A percentile compares a stretch with the other conserved stretches of the same genome.
Evolutionary conservation across 2,888 invertebrate species (phyloP).

Genomic region (Rapana venosa): DNA sequence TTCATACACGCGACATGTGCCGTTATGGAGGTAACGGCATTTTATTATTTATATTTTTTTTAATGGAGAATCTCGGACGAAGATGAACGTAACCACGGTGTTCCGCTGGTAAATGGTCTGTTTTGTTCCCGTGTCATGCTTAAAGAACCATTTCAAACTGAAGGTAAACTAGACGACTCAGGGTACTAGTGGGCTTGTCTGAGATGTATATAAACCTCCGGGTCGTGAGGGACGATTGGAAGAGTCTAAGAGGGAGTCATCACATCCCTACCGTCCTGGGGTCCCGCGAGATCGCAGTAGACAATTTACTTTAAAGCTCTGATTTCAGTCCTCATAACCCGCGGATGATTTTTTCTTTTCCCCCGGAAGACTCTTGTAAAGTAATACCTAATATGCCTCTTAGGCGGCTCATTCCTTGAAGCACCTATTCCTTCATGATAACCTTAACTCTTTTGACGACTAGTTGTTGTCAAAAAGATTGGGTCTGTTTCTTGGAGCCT

Average conservation of each 20-base stretch:
- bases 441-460: background rate
- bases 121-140: background rate
- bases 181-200: background rate
- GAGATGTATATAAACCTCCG: background rate
- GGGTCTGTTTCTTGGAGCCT: background rate
- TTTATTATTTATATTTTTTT: background rate
- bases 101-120: conserved; percentile 4
- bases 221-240: background rate
- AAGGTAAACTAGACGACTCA: background rate
- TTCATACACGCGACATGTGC: background rate
- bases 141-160: background rate
- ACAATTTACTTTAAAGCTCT: background rate
- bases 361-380: background rate
- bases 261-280: background rate
- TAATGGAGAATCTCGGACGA: background rate
- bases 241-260: too few relatives aligned
- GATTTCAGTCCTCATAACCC: background rate
- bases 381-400: background rate
- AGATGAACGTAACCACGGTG: conserved; percentile 19
- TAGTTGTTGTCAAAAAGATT: background rate
- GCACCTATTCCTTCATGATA: background rate
- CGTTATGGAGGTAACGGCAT: background rate
- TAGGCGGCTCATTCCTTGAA: background rate
- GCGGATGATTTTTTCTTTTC: background rate
- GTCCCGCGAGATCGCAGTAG: background rate